Base-by-base conservation (phyloP, 2,888 invertebrate genomes). In the Pseudeuparius sepicola region DNA sequence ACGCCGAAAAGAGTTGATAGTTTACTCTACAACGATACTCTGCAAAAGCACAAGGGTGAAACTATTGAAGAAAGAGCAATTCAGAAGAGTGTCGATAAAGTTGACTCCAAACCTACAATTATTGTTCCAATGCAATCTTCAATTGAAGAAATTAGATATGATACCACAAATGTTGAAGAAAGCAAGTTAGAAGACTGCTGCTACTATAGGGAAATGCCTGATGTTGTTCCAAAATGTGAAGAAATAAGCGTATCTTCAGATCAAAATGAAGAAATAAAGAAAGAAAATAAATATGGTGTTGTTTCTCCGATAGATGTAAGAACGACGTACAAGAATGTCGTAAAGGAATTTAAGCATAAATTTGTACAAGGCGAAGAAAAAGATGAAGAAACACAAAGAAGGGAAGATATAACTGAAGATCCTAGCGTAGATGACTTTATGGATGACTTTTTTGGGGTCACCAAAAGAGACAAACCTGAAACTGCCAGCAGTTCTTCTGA, bases 291-390 rank as follows among this genome's bases (percentile, higher is more conserved):
- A 38, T 46, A 44, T 25, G 51, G 51, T 2, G 51, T 51, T 4
- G 37, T 41, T 15, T 40, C 47, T 3, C 49, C 48, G 14, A 18
- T 47, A 26, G 41, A 46, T 24, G 17, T 50, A 12, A 41, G 50
- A 29, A 23, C 41, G 15, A 39, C 37, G 24, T 53, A 51, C 39
- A 46, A 49, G 41, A 40, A 49, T 11, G 51, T 54, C 7, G 45
- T 55, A 23, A 38, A 47, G 28, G 50, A 55, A 41, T 48, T 54
- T 31, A 54, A 55, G 43, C 14, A 33, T 20, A 48, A 46, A 41
- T 46, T 46, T 40, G 33, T 36, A 10, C 30, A 36, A 18, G 39
- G 10, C 7, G 28, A 33, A 11, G 37, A 41, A 28, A 15, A 14
- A 16, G n/a, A 10, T 9, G 12, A 30, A 10, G 37, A 34, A 17